A percentile compares a stretch with the other conserved stretches of the same genome.
Conservation (phyloP, 92 coral and sea anemone species). For the Phenganax stokvisi region DNA sequence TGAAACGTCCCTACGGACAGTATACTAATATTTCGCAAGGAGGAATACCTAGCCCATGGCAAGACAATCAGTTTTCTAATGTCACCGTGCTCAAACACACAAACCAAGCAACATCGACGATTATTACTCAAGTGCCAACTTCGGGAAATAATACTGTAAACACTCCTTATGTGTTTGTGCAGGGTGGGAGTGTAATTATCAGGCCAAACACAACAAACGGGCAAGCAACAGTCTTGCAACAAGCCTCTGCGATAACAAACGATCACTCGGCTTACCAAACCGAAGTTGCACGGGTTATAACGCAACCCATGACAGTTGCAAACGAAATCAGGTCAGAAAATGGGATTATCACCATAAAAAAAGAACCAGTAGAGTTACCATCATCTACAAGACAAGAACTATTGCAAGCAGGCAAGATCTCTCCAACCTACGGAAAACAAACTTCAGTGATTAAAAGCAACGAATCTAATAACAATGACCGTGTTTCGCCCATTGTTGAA, state of each 20-base stretch:
- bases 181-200: slow-evolving; percentile 38
- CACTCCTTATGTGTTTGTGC: slow-evolving; percentile 35
- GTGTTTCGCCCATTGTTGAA: slow-evolving; percentile 36
- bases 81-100: slow-evolving; percentile 37
- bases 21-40: slow-evolving; percentile 30
- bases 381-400: neutral
- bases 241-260: neutral
- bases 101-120: slow-evolving; percentile 30
- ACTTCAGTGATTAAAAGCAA: slow-evolving; percentile 31
- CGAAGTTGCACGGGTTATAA: slow-evolving; percentile 28
- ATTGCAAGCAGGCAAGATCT: neutral
- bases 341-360: slow-evolving; percentile 13
- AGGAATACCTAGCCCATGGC: slow-evolving; percentile 38
- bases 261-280: slow-evolving; percentile 7
- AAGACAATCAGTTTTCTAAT: slow-evolving; percentile 35
- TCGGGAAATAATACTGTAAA: slow-evolving; percentile 29
- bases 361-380: slow-evolving; percentile 22
- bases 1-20: slow-evolving; percentile 92
- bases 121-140: slow-evolving; percentile 34
- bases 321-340: slow-evolving; percentile 5
- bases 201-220: slow-evolving; percentile 19
- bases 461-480: slow-evolving; percentile 34
- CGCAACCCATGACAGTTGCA: slow-evolving; percentile 14
- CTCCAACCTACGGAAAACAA: slow-evolving; percentile 28
- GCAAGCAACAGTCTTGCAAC: neutral